Percentiles rank a stretch among this genome's conserved stretches.
These are phyloP conservation scores for Fulmarus glacialis DNA, from an alignment of 2,113 vertebrate species.

Conservation along the genomic window DNA sequence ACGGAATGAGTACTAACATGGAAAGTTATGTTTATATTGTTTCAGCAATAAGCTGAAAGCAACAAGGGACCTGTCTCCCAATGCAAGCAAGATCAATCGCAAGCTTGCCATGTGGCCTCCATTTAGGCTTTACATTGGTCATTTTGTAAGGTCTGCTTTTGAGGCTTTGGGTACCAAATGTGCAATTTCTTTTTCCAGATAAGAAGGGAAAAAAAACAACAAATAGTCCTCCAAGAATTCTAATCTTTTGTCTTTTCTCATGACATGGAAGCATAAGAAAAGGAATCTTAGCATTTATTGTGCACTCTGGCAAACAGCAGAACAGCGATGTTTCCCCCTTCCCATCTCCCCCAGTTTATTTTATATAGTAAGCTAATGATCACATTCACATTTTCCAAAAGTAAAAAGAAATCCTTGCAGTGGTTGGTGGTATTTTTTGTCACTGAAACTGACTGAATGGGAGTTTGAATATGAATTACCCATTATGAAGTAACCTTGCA, in stretches of 20 bases:
- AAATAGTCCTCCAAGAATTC: neutral
- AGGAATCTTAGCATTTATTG: neutral
- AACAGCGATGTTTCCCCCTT: neutral
- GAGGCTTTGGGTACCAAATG: neutral
- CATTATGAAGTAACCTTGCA: neutral
- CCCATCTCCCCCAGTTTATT: neutral
- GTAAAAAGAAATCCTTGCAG: slow-evolving; percentile 7
- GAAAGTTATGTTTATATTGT: neutral
- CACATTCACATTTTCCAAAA: slow-evolving; percentile 46
- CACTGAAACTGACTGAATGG: neutral
- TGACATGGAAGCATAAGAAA: slow-evolving; percentile 39
- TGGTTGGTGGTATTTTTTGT: neutral
- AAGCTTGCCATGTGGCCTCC: neutral
- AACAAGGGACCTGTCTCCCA: neutral
- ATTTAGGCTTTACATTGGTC: neutral
- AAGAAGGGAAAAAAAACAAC: neutral
- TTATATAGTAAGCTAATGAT: slow-evolving; percentile 37
- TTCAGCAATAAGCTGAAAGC: neutral
- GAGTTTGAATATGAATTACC: neutral
- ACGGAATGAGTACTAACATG: neutral
- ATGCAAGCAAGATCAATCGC: neutral
- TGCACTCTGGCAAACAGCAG: slow-evolving; percentile 39
- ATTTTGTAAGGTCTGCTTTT: neutral
- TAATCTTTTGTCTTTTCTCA: slow-evolving; percentile 48
- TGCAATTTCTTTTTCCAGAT: neutral